phyloP scores from a whole-genome alignment of 2,797 vertebrate species.

The Premnoplex brunnescens region DNA sequence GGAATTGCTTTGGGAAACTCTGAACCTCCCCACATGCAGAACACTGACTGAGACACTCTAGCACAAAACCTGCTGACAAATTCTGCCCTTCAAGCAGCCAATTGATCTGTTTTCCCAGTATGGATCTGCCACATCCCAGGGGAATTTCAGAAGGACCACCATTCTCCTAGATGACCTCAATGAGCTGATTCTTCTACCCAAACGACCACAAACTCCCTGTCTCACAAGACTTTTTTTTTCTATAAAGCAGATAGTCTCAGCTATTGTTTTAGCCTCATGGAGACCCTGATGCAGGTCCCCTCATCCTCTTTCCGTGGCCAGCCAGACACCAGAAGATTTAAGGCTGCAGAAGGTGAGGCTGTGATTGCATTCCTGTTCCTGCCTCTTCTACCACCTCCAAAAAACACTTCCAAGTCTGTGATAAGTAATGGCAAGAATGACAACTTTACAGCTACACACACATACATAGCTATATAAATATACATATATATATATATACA shows the following conservation, averaged over 20 bases:
- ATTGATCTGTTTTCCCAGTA: not conserved
- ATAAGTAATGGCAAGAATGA: not conserved
- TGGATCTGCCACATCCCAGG: accelerated
- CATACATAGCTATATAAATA: not conserved
- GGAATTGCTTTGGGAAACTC: accelerated
- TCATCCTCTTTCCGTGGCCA: not conserved
- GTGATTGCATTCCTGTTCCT: not conserved
- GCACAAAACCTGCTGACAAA: not conserved
- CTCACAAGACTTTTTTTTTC: not conserved
- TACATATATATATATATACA: not conserved
- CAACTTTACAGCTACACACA: not conserved
- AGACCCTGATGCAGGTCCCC: not conserved
- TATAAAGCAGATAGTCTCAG: not conserved
- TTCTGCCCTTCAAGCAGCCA: not conserved
- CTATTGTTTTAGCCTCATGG: not conserved
- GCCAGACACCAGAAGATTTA: not conserved
- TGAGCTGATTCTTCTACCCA: not conserved
- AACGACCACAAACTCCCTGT: not conserved
- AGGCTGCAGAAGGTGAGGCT: not conserved
- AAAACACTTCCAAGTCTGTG: not conserved
- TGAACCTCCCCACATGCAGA: not conserved
- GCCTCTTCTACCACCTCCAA: not conserved
- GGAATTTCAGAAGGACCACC: not conserved
- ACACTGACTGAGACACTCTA: not conserved
- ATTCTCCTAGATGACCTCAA: not conserved